Conservation (phyloP, 2,113 vertebrate genomes). For the Acanthochromis polyacanthus region DNA sequence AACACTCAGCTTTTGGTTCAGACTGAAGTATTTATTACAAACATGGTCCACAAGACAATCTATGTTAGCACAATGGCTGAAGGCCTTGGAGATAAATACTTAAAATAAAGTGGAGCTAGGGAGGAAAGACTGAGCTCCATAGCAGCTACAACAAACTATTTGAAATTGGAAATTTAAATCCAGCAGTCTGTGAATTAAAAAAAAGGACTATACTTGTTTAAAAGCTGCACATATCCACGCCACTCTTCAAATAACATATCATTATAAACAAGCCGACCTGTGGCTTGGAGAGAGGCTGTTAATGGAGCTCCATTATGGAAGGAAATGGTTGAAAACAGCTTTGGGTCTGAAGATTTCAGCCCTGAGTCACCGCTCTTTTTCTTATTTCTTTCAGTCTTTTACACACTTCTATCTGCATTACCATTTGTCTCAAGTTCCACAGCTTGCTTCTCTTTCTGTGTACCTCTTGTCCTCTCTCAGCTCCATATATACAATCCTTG, state of each 20-base stretch:
- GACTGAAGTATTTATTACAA: no score
- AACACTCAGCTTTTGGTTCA: no score
- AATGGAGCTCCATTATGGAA: slow-evolving; percentile 26
- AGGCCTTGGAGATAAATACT: background rate
- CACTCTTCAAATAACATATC: background rate
- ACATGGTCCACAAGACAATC: background rate
- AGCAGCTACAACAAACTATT: background rate
- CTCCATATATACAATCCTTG: slow-evolving; percentile 34
- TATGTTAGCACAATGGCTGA: background rate
- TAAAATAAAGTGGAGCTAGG: background rate
- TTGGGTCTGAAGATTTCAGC: background rate
- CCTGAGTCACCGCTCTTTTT: background rate
- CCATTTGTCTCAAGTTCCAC: slow-evolving; percentile 6
- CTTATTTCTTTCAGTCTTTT: background rate
- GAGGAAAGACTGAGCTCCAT: background rate
- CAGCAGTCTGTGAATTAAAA: background rate
- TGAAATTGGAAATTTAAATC: background rate
- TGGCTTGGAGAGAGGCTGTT: slow-evolving; percentile 5
- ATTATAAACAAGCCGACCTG: slow-evolving; percentile 16
- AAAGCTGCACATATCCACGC: background rate
- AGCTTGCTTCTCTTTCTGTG: slow-evolving; percentile 7
- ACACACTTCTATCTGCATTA: background rate
- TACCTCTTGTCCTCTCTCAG: slow-evolving; percentile 2
- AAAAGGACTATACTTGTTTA: background rate
- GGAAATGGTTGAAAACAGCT: background rate